Conservation (phyloP, 1,140 invertebrate genomes). For the Cotesia glomerata region DNA sequence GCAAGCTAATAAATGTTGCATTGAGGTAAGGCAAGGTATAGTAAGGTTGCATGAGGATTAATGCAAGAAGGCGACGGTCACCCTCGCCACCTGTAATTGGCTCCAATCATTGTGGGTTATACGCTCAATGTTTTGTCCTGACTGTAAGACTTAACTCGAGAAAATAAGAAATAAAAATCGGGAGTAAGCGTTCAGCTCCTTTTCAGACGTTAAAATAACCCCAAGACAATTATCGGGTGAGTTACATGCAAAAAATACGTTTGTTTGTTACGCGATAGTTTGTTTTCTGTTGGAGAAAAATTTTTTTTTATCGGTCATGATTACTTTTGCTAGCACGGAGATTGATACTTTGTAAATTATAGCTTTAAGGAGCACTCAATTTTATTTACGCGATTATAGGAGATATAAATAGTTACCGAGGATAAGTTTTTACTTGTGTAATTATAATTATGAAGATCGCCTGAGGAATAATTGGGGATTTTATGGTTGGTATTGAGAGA, state of each 20-base stretch:
- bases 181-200: not conserved
- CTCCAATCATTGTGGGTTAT: slow-evolving; percentile 55
- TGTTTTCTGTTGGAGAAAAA: not conserved
- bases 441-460: too few species aligned
- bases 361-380: too few species aligned
- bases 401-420: too few species aligned
- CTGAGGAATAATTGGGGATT: too few species aligned
- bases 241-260: not conserved
- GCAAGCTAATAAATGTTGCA: too few species aligned
- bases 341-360: too few species aligned
- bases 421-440: too few species aligned
- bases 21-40: too few species aligned
- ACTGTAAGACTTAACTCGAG: not conserved
- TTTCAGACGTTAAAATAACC: not conserved
- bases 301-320: not conserved
- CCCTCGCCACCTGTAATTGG: slow-evolving; percentile 60
- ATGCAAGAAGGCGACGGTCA: slow-evolving; percentile 40
- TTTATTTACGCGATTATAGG: too few species aligned
- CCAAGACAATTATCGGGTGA: not conserved
- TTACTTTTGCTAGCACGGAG: not conserved
- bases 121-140: slow-evolving; percentile 27
- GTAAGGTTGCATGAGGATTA: slow-evolving; percentile 24
- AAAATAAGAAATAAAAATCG: not conserved
- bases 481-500: too few species aligned
- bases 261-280: not conserved